Percentiles rank a stretch among this genome's conserved stretches.
Conservation (phyloP, 2,113 vertebrate species). For the Peucedramus taeniatus region DNA sequence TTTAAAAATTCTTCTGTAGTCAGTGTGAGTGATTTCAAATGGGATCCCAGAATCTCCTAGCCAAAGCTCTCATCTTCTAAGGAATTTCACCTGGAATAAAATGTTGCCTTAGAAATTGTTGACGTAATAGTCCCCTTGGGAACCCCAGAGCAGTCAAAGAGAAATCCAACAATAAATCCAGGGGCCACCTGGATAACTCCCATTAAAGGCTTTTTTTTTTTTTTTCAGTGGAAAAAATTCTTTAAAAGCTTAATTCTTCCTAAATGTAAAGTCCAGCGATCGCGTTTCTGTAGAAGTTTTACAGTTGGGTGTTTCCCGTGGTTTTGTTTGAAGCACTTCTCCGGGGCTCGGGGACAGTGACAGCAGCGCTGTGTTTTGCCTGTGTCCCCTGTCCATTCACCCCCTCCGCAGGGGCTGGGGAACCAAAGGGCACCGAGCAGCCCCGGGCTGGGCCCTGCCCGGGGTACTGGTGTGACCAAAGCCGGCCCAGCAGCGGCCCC, state of each 20-base stretch:
- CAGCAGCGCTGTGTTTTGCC: not conserved
- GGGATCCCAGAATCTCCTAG: slow-evolving; percentile 64
- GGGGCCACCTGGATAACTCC: slow-evolving; percentile 75
- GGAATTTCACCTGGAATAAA: slow-evolving; percentile 77
- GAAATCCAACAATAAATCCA: slow-evolving; percentile 77
- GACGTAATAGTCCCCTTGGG: slow-evolving; percentile 73
- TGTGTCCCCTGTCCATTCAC: too few relatives aligned
- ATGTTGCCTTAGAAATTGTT: slow-evolving; percentile 78
- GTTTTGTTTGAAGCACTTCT: slow-evolving; percentile 46
- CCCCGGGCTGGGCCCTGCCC: not conserved
- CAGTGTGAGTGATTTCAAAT: slow-evolving; percentile 59
- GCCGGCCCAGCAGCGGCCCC: not conserved
- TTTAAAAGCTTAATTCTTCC: slow-evolving; percentile 78
- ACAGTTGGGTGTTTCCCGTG: slow-evolving; percentile 22
- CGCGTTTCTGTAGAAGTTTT: slow-evolving; percentile 48
- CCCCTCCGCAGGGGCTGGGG: not conserved
- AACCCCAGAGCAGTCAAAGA: slow-evolving; percentile 67
- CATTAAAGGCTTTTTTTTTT: slow-evolving; percentile 65
- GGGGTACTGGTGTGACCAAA: not conserved
- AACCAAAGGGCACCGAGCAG: not conserved
- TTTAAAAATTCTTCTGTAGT: slow-evolving; percentile 27
- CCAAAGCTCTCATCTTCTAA: slow-evolving; percentile 68
- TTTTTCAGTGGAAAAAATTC: slow-evolving; percentile 56
- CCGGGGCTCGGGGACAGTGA: slow-evolving; percentile 7
- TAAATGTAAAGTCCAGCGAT: slow-evolving; percentile 63